Base-by-base conservation (phyloP, 1,140 invertebrate genomes). In the Cephus cinctus region DNA sequence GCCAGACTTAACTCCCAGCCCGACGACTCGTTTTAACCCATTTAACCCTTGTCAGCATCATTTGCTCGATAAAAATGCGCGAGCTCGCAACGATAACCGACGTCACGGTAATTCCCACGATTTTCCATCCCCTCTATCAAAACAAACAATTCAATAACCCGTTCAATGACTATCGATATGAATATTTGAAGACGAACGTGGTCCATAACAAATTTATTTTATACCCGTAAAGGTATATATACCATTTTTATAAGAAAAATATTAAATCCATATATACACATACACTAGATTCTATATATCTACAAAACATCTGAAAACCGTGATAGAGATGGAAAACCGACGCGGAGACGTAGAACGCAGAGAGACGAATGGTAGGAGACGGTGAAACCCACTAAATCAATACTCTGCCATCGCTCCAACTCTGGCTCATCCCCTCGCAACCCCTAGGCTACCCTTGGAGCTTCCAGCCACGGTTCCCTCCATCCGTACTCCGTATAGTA, bases 331-430 rank as follows among this genome's bases (percentile, higher is more conserved):
- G n/a, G n/a, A n/a, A n/a, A n/a, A n/a, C n/a, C 44, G 46, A 43
- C 14, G 43, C 46, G 52, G 59, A 63, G 59, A 65, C 52, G 58
- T 60, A 61, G 61, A 69, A 58, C 32, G 63, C 42, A 62, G 63
- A 69, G 62, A 56, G 58, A 66, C 66, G 75, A 74, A 75, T 75
- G 71, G 70, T 75, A 74, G 66, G 73, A 76, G 73, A 76, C 63
- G 70, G 69, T 65, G 69, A 73, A 75, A 71, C 69, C 71, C 69
- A 76, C 74, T 76, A 76, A 76, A 76, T 76, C 74, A 76, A 76
- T 76, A 76, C 74, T 76, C 74, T 76, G 73, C 73, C 74, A 76
- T 76, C 74, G 73, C 72, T 74, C 71, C 65, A 65, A 75, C 69
- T 73, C 65, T 56, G 61, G 63, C 61, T 73, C 65, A 67, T 67